phyloP scores from a whole-genome alignment of 2,888 invertebrate genomes.

The Cremastinae sp. region DNA sequence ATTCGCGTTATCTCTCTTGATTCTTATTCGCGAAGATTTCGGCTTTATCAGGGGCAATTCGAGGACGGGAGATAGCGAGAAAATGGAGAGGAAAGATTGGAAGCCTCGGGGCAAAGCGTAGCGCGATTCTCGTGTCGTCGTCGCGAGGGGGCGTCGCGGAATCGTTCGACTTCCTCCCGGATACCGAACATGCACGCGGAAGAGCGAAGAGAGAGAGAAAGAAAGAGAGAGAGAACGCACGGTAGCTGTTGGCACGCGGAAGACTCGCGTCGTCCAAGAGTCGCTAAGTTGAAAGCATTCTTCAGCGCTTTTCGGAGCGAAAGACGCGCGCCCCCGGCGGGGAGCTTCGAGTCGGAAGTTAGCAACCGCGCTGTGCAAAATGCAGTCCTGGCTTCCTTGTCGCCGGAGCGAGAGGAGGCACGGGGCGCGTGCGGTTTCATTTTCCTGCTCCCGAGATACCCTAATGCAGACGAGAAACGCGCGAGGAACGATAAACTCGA shows the following conservation, averaged over 20 bases:
- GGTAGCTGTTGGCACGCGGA: slow-evolving; percentile 11
- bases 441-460: background rate
- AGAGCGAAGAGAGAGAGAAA: background rate
- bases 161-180: slow-evolving; percentile 46
- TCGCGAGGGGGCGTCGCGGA: slow-evolving; percentile 8
- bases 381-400: slow-evolving; percentile 41
- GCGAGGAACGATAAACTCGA: background rate
- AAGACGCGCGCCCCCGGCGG: background rate
- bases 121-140: slow-evolving; percentile 38
- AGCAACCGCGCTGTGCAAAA: slow-evolving; percentile 52
- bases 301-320: slow-evolving; percentile 18
- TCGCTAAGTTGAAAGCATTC: slow-evolving; percentile 64
- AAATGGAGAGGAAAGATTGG: slow-evolving; percentile 13
- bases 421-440: slow-evolving; percentile 30
- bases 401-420: slow-evolving; percentile 3
- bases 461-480: background rate
- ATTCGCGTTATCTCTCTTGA: slow-evolving; percentile 5
- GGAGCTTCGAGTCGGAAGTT: background rate
- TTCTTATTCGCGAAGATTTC: slow-evolving; percentile 30
- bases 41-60: slow-evolving; percentile 34
- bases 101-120: slow-evolving; percentile 60
- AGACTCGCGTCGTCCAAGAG: slow-evolving; percentile 23
- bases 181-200: slow-evolving; percentile 55
- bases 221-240: background rate
- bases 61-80: background rate